Evolutionary conservation across 2,888 invertebrate species (phyloP).

Genomic region (Omphaloscelis lunosa): DNA sequence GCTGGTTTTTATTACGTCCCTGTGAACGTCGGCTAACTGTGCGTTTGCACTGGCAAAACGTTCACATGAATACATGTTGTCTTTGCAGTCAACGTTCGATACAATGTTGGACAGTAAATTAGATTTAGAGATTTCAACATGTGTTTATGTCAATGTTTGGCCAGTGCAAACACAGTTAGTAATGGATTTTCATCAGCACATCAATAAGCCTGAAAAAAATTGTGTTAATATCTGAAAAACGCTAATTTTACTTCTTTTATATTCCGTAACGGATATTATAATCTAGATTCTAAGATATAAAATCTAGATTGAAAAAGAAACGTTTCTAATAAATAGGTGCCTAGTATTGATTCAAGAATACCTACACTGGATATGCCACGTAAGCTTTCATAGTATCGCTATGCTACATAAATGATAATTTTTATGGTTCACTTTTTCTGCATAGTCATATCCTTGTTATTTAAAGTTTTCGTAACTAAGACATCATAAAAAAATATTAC

Average conservation of each 20-base stretch:
- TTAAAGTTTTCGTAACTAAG: no score
- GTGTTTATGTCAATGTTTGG: no score
- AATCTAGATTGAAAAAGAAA: not conserved
- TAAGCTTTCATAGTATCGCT: slow-evolving; percentile 10
- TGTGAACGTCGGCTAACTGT: no score
- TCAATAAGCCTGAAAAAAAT: not conserved
- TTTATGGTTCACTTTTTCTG: no score
- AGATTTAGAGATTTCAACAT: no score
- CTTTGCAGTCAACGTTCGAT: no score
- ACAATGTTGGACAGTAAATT: no score
- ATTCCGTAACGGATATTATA: not conserved
- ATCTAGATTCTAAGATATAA: no score
- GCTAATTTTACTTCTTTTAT: not conserved
- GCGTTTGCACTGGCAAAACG: no score
- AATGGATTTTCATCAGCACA: not conserved
- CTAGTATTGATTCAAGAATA: not conserved
- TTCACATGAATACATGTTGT: no score
- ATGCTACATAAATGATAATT: not conserved
- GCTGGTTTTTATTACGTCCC: no score
- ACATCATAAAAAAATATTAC: not conserved
- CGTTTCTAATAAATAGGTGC: not conserved
- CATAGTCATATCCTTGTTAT: no score
- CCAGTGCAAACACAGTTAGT: not conserved
- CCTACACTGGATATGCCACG: not conserved
- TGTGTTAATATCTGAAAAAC: not conserved